Base-by-base conservation (phyloP, 2,113 vertebrate genomes). In the Dolichotis patagonum region DNA sequence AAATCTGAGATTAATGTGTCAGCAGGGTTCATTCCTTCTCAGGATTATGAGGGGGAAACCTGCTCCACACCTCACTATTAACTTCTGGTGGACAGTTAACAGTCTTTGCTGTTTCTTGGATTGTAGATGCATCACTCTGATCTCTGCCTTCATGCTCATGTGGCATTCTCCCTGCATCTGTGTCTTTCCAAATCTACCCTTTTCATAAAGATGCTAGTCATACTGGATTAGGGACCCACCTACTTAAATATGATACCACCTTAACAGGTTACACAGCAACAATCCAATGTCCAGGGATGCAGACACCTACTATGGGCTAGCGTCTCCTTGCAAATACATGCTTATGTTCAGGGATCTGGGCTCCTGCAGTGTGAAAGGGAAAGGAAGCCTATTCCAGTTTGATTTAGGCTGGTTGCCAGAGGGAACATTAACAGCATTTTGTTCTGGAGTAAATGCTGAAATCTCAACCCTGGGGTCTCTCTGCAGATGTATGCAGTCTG, bases 401-500 rank as follows among this genome's bases (percentile, higher is more conserved):
- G 90, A 98, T 98, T 93, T 99, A 96, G 2, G 98, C 98, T 1
- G 98, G 98, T 81, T 98, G 98, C 63, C 6, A n/a, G 0, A 98
- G 38, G 98, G 17, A 99, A 98, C 22, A 84, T 97, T 0, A 98
- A 98, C 97, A 96, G 92, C 69, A 99, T 4, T 49, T 69, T 24
- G 89, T 62, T 56, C 62, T 0, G 7, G 52, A 7, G 19, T 60
- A 22, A 41, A 14, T 24, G 60, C 16, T 67, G 77, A 94, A 28
- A 54, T 82, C 52, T 92, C 58, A 43, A 38, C 41, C 67, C 78
- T 73, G 88, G 82, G 46, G 2, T 96, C 69, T 96, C 69, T 63
- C 86, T 94, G 54, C 85, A 98, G 98, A 98, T 98, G 96, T 98
- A n/a, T 99, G 99, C 97, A 98, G 98, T 4, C 97, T 99, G 20